A percentile compares a stretch with the other conserved stretches of the same genome.
Evolutionary conservation across 2,797 vertebrate species (phyloP).

Genomic region (Pseudochirops corinnae): DNA sequence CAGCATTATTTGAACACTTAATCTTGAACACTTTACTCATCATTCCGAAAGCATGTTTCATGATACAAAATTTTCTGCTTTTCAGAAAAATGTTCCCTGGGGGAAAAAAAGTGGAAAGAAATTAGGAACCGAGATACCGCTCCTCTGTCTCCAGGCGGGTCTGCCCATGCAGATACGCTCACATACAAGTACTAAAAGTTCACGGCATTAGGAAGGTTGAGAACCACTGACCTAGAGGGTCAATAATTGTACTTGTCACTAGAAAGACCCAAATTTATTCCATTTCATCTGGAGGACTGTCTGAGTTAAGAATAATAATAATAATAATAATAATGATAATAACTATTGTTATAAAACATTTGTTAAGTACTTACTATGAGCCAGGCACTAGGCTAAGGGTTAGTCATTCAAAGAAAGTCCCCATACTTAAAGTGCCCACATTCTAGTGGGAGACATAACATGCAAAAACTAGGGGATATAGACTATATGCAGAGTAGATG

Average conservation of each 20-base stretch:
- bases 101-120: neutral
- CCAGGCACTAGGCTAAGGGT: too few species aligned
- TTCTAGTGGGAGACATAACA: neutral
- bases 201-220: too few species aligned
- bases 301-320: conserved; percentile 74
- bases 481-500: neutral
- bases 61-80: neutral
- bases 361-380: too few species aligned
- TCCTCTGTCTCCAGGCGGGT: too few species aligned
- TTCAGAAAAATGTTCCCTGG: neutral
- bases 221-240: conserved; percentile 25
- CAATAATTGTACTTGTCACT: conserved; percentile 75
- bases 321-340: conserved; percentile 70
- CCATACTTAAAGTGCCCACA: neutral
- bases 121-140: neutral
- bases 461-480: neutral
- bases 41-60: neutral
- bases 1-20: neutral
- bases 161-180: too few species aligned
- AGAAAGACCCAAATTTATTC: conserved; percentile 72
- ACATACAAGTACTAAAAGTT: too few species aligned
- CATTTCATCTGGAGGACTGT: conserved; percentile 79
- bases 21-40: neutral
- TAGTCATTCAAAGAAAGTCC: neutral
- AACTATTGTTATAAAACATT: conserved; percentile 40